Evolutionary conservation across 2,888 invertebrate genomes (phyloP), one percentile per base, ranked within the genome.

Genomic region (Gasteruption jaculator): DNA sequence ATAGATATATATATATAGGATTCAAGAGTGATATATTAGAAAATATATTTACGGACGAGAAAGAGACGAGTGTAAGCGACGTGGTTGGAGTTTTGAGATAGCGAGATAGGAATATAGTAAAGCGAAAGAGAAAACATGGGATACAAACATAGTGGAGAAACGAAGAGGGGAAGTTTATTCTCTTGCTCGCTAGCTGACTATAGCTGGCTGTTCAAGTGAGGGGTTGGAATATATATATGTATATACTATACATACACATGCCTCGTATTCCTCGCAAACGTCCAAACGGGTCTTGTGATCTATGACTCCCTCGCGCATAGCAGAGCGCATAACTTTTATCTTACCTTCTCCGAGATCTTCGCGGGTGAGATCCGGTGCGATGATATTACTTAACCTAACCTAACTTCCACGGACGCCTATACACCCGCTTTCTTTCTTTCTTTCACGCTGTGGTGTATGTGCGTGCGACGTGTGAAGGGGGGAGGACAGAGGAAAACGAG

Each of bases 221-320:
- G n/a, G n/a, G n/a, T n/a, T n/a, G n/a, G n/a, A n/a, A n/a, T n/a
- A n/a, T n/a, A n/a, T 41, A 26, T 31, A 35, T 33, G 39, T 38
- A 39, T 30, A 45, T 31, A 39, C 24, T 36, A 31, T 34, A 16
- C 16, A 27, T 10, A 14, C 24, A 37, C 44, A 49, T 40, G 49
- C 45, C 47, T 57, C 56, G 58, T 56, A 66, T 66, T 66, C 66
- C 67, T 67, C 65, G 64, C 63, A 68, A 64, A 68, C 68, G 68
- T 67, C 64, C 68, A 53, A 56, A 60, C 56, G 57, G 54, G n/a
- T n/a, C n/a, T n/a, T n/a, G n/a, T 69, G 70, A 70, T 65, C 53
- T 65, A 70, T 60, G 70, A 66, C 65, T 67, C 69, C 69, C 69
- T 61, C 57, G 68, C 65, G 66, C 67, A 67, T 66, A 64, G 65